Evolutionary conservation across 2,888 invertebrate species (phyloP), one percentile per base, ranked within the genome.

Genomic region (Metopia argyrocephala): DNA sequence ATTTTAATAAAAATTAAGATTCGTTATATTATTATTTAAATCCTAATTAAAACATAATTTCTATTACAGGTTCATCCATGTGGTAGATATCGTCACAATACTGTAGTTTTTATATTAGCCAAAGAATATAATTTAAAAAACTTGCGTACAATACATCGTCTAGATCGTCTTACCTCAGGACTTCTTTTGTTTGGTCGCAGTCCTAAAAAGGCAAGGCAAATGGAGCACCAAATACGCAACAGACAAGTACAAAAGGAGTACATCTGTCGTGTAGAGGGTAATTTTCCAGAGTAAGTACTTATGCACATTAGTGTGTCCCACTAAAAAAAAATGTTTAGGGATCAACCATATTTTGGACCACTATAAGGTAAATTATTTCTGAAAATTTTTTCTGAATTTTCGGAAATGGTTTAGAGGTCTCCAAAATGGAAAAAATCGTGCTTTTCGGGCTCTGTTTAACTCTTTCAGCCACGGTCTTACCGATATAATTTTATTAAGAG

Each of bases 31-130:
- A n/a, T n/a, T 31, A 31, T 31, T 7, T 31, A 31, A 31, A 31
- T 3, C 15, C 15, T 78, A 66, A 21, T 52, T 68, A 78, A 71
- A 78, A 75, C 20, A 70, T 62, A 50, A 70, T 71, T 75, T 73
- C 50, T 79, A 64, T 64, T 71, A 62, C 54, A 97, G 97, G 97
- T 97, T 79, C 99, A 99, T 91, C 98, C 99, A 2, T 99, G 99
- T 91, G 99, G 99, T 81, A 93, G 98, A 87, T 99, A 99, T 91
- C 93, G 98, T 69, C 97, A 98, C 92, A 99, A 99, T 91, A 97
- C 98, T 6, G 96, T 99, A 83, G 96, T 97, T 73, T 98, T 97
- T 90, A 98, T 99, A 87, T 93, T 99, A 87, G 97, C 97, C 85
- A 98, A 98, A 91, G 98, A 99, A 91, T 96, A 97, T 91, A 97